Conservation (phyloP, 2,113 vertebrate species). For the Sitta europaea region DNA sequence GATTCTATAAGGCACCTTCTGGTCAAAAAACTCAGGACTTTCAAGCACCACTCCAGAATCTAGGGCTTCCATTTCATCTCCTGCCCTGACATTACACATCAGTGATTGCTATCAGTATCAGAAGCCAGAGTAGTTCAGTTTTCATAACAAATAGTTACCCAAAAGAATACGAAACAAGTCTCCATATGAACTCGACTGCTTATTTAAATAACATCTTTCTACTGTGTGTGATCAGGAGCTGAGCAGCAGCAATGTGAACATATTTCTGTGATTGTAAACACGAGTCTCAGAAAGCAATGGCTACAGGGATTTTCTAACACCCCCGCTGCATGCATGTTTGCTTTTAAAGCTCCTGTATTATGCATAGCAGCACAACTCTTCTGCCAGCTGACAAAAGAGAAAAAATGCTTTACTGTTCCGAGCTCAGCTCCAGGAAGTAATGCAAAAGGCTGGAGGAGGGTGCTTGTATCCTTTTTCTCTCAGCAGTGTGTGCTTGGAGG, state of each 20-base stretch:
- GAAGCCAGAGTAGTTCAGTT: background rate
- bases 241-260: background rate
- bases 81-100: background rate
- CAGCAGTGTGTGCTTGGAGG: background rate
- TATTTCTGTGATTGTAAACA: background rate
- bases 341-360: slow-evolving; percentile 25
- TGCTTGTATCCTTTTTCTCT: background rate
- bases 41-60: background rate
- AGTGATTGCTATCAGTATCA: background rate
- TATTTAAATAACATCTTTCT: background rate
- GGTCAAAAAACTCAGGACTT: background rate
- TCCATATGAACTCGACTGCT: background rate
- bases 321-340: background rate
- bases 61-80: background rate
- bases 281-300: background rate
- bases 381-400: background rate
- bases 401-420: background rate
- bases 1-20: background rate
- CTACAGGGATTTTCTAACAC: slow-evolving; percentile 30
- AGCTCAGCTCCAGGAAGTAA: background rate
- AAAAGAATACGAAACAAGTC: background rate
- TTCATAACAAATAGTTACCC: background rate
- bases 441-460: background rate
- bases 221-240: background rate
- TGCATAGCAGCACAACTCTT: background rate